Evolutionary conservation across 2,888 invertebrate species (phyloP).

Genomic region (Agonum fuliginosum): DNA sequence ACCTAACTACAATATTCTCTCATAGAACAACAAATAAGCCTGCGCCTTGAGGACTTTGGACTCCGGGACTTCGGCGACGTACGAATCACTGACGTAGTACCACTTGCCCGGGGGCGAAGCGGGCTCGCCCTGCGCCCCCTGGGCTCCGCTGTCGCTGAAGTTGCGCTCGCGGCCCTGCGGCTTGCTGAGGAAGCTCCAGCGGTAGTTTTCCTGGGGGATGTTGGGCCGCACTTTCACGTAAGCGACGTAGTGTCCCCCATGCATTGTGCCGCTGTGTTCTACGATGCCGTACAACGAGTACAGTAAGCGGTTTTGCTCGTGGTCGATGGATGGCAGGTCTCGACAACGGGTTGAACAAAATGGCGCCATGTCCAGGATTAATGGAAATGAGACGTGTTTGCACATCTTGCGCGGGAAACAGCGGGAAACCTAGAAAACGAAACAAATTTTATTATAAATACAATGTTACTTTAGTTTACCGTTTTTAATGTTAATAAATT

Average conservation of each 20-base stretch:
- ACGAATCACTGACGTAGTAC: slow-evolving; percentile 95
- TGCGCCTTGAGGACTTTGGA: slow-evolving; percentile 88
- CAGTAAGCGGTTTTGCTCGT: slow-evolving; percentile 77
- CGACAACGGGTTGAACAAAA: slow-evolving; percentile 84
- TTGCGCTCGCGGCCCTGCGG: slow-evolving; percentile 58
- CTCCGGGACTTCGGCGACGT: slow-evolving; percentile 88
- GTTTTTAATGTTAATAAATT: too few species aligned
- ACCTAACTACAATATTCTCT: slow-evolving; percentile 84
- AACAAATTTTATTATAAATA: neutral
- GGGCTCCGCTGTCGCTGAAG: slow-evolving; percentile 70
- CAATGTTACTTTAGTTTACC: too few species aligned
- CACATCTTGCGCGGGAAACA: slow-evolving; percentile 79
- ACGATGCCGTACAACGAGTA: slow-evolving; percentile 97
- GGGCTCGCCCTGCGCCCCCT: slow-evolving; percentile 70
- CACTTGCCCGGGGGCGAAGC: slow-evolving; percentile 84
- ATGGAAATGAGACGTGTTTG: slow-evolving; percentile 91
- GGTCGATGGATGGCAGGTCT: slow-evolving; percentile 75
- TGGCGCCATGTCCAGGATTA: slow-evolving; percentile 90
- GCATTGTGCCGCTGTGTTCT: slow-evolving; percentile 93
- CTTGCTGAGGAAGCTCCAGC: slow-evolving; percentile 67
- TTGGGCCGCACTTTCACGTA: slow-evolving; percentile 86
- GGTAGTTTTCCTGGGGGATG: slow-evolving; percentile 65
- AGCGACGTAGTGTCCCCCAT: slow-evolving; percentile 94
- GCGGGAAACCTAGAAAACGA: slow-evolving; percentile 46
- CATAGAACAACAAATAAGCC: slow-evolving; percentile 97